phyloP scores from a whole-genome alignment of 2,113 vertebrate species.

The Melanocharis versteri region DNA sequence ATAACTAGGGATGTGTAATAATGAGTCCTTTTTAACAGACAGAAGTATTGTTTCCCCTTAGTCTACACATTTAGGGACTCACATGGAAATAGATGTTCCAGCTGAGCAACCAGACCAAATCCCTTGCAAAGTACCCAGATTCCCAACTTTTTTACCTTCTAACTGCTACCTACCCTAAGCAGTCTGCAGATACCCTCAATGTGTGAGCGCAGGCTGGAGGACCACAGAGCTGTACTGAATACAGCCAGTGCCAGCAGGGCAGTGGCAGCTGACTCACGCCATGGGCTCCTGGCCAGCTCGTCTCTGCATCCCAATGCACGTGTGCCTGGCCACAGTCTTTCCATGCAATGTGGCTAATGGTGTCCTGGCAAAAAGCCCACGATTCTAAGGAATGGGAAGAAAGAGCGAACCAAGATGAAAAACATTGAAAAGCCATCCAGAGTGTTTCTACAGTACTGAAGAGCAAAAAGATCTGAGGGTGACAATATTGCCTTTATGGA shows the following conservation, averaged over 20 bases:
- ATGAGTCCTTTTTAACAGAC: background rate
- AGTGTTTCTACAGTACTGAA: background rate
- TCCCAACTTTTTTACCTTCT: background rate
- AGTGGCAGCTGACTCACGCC: background rate
- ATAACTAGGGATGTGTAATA: background rate
- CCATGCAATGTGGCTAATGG: background rate
- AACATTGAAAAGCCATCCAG: background rate
- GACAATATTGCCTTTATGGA: background rate
- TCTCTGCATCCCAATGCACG: background rate
- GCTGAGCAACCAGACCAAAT: background rate
- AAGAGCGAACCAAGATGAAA: background rate
- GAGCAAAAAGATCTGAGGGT: background rate
- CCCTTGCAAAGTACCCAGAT: background rate
- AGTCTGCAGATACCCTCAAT: background rate
- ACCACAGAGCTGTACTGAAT: background rate
- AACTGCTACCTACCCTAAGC: background rate
- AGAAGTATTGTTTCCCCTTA: background rate
- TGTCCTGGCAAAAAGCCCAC: background rate
- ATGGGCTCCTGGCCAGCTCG: rapidly evolving
- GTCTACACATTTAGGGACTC: background rate
- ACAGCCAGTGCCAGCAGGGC: background rate
- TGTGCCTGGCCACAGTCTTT: background rate
- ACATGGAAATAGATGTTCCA: background rate
- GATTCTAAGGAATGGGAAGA: background rate
- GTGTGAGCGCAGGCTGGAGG: background rate